Evolutionary conservation across 2,888 invertebrate species (phyloP).

Genomic region (Loripinus fragilis): DNA sequence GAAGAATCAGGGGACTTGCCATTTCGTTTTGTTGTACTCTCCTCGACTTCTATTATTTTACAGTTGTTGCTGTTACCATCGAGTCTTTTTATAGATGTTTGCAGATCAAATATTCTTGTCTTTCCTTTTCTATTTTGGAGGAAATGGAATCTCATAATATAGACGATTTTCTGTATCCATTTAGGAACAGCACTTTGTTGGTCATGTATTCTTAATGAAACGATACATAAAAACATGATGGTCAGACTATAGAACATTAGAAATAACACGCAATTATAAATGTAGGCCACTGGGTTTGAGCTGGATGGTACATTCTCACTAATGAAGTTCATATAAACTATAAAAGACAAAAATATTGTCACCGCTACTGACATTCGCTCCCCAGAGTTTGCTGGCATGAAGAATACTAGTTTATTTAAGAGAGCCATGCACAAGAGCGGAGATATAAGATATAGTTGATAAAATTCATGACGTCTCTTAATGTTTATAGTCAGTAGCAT

Average conservation of each 20-base stretch:
- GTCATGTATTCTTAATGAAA: conserved; percentile 35
- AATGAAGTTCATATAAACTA: conserved; percentile 48
- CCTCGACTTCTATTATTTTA: neutral
- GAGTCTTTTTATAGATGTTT: neutral
- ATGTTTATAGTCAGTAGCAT: conserved; percentile 18
- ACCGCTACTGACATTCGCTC: conserved; percentile 51
- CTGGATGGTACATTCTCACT: conserved; percentile 50
- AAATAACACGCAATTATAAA: conserved; percentile 38
- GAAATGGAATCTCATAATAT: neutral
- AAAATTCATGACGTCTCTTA: conserved; percentile 33
- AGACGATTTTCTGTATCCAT: neutral
- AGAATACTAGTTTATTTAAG: conserved; percentile 44
- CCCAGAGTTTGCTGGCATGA: conserved; percentile 46
- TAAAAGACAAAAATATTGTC: conserved; percentile 53
- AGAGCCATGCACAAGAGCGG: conserved; percentile 39
- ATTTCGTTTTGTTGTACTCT: neutral
- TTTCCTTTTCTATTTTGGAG: neutral
- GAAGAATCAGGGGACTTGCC: too few relatives aligned
- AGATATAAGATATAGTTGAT: conserved; percentile 36
- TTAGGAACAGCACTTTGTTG: conserved; percentile 18
- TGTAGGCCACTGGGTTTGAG: conserved; percentile 47
- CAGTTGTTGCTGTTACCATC: neutral
- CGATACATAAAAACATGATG: conserved; percentile 39
- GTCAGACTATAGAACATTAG: conserved; percentile 37
- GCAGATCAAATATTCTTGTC: neutral